Percentiles rank a stretch among this genome's conserved stretches.
These are phyloP conservation scores for Allobates femoralis DNA, from an alignment of 2,797 vertebrate genomes.

Conservation along the genomic window DNA sequence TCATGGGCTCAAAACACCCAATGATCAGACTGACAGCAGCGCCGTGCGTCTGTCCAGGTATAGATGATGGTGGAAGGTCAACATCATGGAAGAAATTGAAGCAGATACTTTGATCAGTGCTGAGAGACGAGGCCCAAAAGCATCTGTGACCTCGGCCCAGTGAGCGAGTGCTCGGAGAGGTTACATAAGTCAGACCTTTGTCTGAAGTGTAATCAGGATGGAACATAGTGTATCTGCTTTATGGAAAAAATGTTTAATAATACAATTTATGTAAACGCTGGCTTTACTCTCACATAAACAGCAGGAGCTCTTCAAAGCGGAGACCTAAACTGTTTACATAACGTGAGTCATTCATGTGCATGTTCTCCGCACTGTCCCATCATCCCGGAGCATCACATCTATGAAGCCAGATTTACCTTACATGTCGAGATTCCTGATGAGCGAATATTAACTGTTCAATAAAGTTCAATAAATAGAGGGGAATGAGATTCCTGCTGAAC, in stretches of 20 bases:
- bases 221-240: slow-evolving; percentile 37
- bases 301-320: slow-evolving; percentile 27
- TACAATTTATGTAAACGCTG: slow-evolving; percentile 22
- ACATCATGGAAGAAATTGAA: background rate
- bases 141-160: background rate
- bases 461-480: too few species aligned
- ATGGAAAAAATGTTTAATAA: slow-evolving; percentile 44
- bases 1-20: background rate
- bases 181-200: slow-evolving; percentile 34
- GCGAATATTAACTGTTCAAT: background rate
- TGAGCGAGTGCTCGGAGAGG: background rate
- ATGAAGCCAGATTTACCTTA: background rate
- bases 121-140: background rate
- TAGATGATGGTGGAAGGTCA: background rate
- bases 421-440: background rate
- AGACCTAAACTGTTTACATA: slow-evolving; percentile 42
- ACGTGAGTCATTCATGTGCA: slow-evolving; percentile 30
- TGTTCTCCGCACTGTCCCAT: background rate
- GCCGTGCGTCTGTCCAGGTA: background rate
- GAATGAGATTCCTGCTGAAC: too few species aligned
- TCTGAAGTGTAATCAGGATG: slow-evolving; percentile 13
- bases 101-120: background rate
- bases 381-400: background rate
- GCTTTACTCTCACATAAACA: slow-evolving; percentile 21
- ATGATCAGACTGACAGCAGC: background rate